Evolutionary conservation across 2,888 invertebrate genomes (phyloP).

Genomic region (Leucozona laternaria): DNA sequence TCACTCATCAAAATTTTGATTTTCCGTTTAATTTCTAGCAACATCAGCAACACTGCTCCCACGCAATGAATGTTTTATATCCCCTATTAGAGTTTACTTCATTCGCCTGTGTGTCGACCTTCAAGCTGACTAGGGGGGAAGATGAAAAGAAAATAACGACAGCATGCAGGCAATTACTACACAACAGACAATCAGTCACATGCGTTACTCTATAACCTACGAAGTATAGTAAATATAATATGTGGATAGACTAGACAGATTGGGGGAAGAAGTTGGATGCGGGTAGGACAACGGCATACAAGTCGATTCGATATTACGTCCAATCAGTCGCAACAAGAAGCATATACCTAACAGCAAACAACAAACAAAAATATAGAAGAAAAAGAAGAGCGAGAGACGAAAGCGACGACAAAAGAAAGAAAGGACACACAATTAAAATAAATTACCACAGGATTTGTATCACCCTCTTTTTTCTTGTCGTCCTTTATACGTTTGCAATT

Average conservation of each 20-base stretch:
- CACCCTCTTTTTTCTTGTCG: conserved; percentile 67
- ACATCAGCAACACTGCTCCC: conserved; percentile 66
- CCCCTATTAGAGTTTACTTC: conserved; percentile 55
- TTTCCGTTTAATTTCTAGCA: not conserved
- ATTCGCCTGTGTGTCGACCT: not conserved
- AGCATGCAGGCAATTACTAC: conserved; percentile 75
- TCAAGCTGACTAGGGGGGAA: conserved; percentile 8
- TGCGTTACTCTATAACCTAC: conserved; percentile 69
- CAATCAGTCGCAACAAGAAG: conserved; percentile 73
- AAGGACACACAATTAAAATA: conserved; percentile 76
- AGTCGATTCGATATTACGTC: conserved; percentile 73
- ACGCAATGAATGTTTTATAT: conserved; percentile 47
- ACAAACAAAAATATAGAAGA: not conserved
- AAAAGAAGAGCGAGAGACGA: conserved; percentile 21
- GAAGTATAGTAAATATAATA: not conserved
- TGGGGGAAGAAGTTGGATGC: conserved; percentile 19
- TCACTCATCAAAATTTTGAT: not conserved
- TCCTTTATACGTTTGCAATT: conserved; percentile 70
- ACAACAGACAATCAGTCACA: conserved; percentile 76
- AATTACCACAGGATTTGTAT: conserved; percentile 76
- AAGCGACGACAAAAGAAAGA: conserved; percentile 58
- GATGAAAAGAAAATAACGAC: conserved; percentile 64
- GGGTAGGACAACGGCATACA: conserved; percentile 38
- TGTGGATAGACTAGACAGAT: conserved; percentile 16
- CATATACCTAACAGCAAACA: conserved; percentile 14